Conservation (phyloP, 1,140 invertebrate species). For the Drosophila bipectinata region DNA sequence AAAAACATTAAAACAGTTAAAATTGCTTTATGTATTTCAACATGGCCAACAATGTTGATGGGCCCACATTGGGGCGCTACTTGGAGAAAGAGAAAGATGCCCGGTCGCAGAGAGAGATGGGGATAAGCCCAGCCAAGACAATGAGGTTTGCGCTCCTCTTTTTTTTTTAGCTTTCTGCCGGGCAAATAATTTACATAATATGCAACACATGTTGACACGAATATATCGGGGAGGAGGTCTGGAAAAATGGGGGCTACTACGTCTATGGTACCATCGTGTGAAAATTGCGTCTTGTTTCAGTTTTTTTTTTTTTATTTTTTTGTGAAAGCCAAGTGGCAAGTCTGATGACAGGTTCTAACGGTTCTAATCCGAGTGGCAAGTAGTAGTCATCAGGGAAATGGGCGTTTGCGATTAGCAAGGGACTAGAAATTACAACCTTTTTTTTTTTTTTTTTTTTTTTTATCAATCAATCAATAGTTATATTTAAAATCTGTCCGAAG, state of each 20-base stretch:
- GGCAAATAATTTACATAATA: constrained; percentile 80
- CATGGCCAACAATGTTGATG: constrained; percentile 53
- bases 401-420: neutral
- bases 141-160: constrained; percentile 33
- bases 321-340: constrained; percentile 28
- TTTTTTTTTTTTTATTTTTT: neutral
- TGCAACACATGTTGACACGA: constrained; percentile 79
- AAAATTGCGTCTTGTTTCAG: constrained; percentile 29
- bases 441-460: too few species aligned
- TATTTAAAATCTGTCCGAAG: too few species aligned
- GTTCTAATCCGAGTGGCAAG: constrained; percentile 6
- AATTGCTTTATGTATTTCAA: constrained; percentile 81
- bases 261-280: constrained; percentile 38
- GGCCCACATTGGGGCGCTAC: constrained; percentile 65
- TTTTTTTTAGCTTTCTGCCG: constrained; percentile 38
- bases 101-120: neutral
- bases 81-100: constrained; percentile 29
- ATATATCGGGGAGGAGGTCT: constrained; percentile 43
- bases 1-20: constrained; percentile 75
- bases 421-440: neutral
- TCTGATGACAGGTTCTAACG: constrained; percentile 39
- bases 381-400: constrained; percentile 4
- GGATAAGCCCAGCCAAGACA: constrained; percentile 7
- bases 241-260: constrained; percentile 13
- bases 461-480: too few species aligned